These are phyloP conservation scores for Drosophila falleni DNA, from an alignment of 2,888 invertebrate species.

Conservation along the genomic window DNA sequence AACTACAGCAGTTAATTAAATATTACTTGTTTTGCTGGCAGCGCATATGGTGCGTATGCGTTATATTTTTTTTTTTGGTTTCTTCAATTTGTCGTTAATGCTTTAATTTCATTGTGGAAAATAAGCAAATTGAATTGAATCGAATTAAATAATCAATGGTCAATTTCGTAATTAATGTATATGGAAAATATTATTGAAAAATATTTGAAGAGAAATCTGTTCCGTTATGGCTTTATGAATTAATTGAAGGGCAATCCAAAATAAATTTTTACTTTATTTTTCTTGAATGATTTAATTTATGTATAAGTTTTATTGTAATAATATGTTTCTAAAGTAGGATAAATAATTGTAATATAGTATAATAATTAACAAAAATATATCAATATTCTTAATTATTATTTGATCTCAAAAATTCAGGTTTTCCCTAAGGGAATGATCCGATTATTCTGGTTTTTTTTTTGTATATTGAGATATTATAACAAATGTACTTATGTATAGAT, in stretches of 20 bases:
- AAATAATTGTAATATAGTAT: no score
- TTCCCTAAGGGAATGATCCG: not conserved
- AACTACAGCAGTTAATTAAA: slow-evolving; percentile 47
- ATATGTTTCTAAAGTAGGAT: no score
- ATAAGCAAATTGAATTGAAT: not conserved
- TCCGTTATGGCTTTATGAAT: not conserved
- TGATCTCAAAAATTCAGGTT: not conserved
- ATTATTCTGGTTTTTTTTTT: not conserved
- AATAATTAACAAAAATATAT: no score
- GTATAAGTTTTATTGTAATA: no score
- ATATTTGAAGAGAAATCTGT: not conserved
- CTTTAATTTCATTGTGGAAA: slow-evolving; percentile 54
- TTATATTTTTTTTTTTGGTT: slow-evolving; percentile 38
- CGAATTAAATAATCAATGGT: slow-evolving; percentile 26
- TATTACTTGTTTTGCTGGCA: slow-evolving; percentile 44
- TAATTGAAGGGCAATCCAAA: not conserved
- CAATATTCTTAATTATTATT: no score
- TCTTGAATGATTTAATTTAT: no score
- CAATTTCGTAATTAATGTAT: slow-evolving; percentile 1
- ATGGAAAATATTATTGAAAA: not conserved
- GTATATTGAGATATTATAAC: not conserved
- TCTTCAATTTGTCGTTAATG: slow-evolving; percentile 28
- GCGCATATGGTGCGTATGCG: slow-evolving; percentile 64
- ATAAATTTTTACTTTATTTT: not conserved
- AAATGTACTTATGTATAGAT: not conserved